Percentiles rank a stretch among this genome's conserved stretches.
Evolutionary conservation across 2,797 vertebrate genomes (phyloP).

Genomic region (Melopsittacus undulatus): DNA sequence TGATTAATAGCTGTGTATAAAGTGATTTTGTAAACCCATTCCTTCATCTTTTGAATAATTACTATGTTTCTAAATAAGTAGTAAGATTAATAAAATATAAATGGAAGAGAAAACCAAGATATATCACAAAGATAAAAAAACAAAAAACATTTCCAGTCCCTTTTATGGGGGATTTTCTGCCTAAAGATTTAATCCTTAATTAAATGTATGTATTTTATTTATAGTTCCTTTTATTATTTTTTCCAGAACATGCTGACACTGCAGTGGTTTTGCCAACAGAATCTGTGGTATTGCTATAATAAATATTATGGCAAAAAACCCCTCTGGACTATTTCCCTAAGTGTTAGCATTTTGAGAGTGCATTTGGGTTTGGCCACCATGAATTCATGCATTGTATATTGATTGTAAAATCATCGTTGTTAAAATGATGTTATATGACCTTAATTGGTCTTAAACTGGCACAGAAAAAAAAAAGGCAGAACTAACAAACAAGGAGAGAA

Average conservation of each 20-base stretch:
- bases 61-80: constrained; percentile 43
- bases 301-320: constrained; percentile 42
- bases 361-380: constrained; percentile 41
- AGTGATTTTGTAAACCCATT: background rate
- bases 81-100: constrained; percentile 27
- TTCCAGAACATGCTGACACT: constrained; percentile 46
- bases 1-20: constrained; percentile 18
- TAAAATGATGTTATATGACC: constrained; percentile 48
- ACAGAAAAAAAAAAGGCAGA: background rate
- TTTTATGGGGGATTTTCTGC: constrained; percentile 8
- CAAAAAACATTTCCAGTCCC: background rate
- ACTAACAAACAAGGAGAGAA: background rate
- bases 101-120: constrained; percentile 6
- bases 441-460: constrained; percentile 36
- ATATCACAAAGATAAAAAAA: constrained; percentile 34
- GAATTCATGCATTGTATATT: constrained; percentile 44
- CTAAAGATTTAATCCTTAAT: constrained; percentile 60
- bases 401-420: constrained; percentile 48
- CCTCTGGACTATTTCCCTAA: constrained; percentile 39
- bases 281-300: constrained; percentile 50
- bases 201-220: constrained; percentile 65
- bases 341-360: constrained; percentile 31
- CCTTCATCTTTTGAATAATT: constrained; percentile 46
- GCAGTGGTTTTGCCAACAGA: constrained; percentile 15
- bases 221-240: constrained; percentile 49